phyloP scores from a whole-genome alignment of 2,888 invertebrate species.

The Spodoptera exigua region DNA sequence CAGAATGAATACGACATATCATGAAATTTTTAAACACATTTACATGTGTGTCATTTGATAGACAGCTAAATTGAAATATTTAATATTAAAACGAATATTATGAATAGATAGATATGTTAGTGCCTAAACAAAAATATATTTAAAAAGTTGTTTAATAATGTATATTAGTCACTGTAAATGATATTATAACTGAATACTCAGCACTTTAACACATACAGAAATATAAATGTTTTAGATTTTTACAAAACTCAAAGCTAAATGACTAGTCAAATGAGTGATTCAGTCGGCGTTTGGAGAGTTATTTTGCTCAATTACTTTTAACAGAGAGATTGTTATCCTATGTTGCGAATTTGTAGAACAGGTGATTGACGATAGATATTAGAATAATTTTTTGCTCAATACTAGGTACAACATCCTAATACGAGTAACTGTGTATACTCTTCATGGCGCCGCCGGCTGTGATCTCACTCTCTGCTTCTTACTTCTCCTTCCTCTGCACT shows the following conservation, averaged over 20 bases:
- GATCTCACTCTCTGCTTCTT: constrained; percentile 35
- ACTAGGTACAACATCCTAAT: constrained; percentile 18
- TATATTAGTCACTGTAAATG: constrained; percentile 20
- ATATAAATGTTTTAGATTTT: constrained; percentile 2
- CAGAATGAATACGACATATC: constrained; percentile 38
- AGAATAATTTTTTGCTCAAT: constrained; percentile 37
- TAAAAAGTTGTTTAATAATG: constrained; percentile 26
- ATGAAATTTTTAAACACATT: constrained; percentile 16
- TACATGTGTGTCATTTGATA: constrained; percentile 14
- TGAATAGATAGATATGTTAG: constrained; percentile 55
- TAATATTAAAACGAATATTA: constrained; percentile 28
- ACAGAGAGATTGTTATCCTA: constrained; percentile 1
- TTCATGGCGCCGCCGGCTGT: constrained; percentile 23
- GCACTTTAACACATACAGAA: constrained; percentile 18
- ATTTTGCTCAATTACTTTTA: constrained; percentile 31
- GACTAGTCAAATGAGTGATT: constrained; percentile 12
- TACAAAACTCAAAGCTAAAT: constrained; percentile 26
- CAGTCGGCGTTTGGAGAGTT: constrained; percentile 28
- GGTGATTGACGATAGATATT: not conserved
- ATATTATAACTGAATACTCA: constrained; percentile 42
- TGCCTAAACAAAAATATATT: constrained; percentile 56
- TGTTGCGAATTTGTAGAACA: not conserved
- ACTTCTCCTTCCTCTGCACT: constrained; percentile 67
- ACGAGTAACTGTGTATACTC: not conserved
- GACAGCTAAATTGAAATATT: constrained; percentile 17